Evolutionary conservation across 2,888 invertebrate species (phyloP).

Genomic region (Caprella mutica): DNA sequence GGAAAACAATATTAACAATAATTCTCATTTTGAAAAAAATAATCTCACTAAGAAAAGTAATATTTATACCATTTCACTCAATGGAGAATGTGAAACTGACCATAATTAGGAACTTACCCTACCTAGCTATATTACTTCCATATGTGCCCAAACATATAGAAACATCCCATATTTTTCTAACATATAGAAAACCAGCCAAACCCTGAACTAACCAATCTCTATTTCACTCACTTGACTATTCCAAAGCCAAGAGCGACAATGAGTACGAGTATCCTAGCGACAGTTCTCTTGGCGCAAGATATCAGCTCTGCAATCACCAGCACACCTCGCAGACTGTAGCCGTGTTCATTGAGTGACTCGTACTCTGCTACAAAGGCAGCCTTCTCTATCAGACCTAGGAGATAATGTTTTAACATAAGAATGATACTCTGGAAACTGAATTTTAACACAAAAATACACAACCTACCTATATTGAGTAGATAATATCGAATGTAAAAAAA

Average conservation of each 20-base stretch:
- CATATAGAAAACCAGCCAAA: too few relatives aligned
- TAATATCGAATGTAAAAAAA: too few relatives aligned
- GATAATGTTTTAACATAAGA: too few relatives aligned
- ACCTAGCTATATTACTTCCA: too few relatives aligned
- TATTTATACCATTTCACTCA: too few relatives aligned
- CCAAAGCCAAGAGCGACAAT: conserved; percentile 92
- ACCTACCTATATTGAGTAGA: too few relatives aligned
- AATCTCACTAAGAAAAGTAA: neutral
- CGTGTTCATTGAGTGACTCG: conserved; percentile 60
- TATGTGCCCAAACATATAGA: too few relatives aligned
- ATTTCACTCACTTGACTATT: conserved; percentile 66
- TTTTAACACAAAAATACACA: too few relatives aligned
- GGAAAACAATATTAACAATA: conserved; percentile 33
- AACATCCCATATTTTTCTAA: too few relatives aligned
- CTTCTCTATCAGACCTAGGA: conserved; percentile 56
- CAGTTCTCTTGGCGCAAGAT: conserved; percentile 77
- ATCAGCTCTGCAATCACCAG: conserved; percentile 79
- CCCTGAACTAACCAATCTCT: neutral
- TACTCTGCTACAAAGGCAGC: conserved; percentile 86
- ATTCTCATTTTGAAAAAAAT: neutral
- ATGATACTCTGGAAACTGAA: too few relatives aligned
- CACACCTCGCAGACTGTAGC: conserved; percentile 53
- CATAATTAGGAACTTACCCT: too few relatives aligned
- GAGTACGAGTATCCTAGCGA: conserved; percentile 85
- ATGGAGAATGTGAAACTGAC: too few relatives aligned